A percentile compares a stretch with the other conserved stretches of the same genome.
Evolutionary conservation across 92 coral and sea anemone species (phyloP).

Genomic region (Palythoa grandiflora): DNA sequence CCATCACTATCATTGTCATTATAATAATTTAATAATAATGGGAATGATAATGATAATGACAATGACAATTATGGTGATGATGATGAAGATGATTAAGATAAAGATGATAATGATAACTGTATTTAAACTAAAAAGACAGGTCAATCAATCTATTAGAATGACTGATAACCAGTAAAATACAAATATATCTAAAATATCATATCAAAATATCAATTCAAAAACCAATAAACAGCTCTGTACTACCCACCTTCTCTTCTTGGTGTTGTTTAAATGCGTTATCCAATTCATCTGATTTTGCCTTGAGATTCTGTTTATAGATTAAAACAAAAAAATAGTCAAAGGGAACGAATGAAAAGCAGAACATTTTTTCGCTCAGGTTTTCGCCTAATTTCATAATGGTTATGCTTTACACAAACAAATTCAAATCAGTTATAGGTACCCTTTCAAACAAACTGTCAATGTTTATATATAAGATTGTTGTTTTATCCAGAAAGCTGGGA

Average conservation of each 20-base stretch:
- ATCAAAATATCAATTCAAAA: not conserved
- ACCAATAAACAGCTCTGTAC: not conserved
- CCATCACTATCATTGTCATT: too few species aligned
- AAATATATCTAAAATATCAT: too few species aligned
- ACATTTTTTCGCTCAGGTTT: not conserved
- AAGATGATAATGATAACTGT: too few species aligned
- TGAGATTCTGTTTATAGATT: not conserved
- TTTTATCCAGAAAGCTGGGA: too few species aligned
- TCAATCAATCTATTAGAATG: too few species aligned
- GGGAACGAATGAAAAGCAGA: not conserved
- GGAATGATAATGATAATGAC: too few species aligned
- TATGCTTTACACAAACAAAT: not conserved
- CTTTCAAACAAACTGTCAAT: not conserved
- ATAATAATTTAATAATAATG: too few species aligned
- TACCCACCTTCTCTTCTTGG: constrained; percentile 40
- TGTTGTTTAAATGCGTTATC: constrained; percentile 8
- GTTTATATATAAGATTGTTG: not conserved
- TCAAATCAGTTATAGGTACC: not conserved
- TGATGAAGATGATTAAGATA: too few species aligned
- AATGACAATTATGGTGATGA: too few species aligned
- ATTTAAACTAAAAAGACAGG: too few species aligned
- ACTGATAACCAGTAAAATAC: too few species aligned
- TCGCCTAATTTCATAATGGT: too few species aligned
- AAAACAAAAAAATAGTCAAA: not conserved
- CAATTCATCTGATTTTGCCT: constrained; percentile 24